Percentiles rank a stretch among this genome's conserved stretches.
These are phyloP conservation scores for Eremophila alpestris DNA, from an alignment of 2,797 vertebrate genomes.

Conservation along the genomic window DNA sequence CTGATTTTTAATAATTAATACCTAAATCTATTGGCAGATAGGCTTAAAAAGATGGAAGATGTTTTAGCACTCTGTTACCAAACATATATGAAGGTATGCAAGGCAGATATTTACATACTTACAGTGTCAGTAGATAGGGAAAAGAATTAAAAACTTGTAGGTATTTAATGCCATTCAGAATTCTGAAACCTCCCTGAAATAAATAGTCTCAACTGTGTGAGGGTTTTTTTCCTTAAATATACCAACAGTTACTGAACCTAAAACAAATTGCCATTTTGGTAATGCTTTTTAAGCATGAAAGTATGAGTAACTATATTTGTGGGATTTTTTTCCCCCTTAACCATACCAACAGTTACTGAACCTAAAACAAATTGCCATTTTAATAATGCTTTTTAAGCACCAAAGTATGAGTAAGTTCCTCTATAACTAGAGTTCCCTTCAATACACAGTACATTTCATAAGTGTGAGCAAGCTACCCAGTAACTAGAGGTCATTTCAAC, in stretches of 20 bases:
- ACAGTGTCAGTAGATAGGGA: background rate
- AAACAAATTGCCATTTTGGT: background rate
- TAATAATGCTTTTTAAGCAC: background rate
- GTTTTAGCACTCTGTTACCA: background rate
- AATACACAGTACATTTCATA: background rate
- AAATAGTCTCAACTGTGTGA: background rate
- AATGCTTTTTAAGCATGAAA: background rate
- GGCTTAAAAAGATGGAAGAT: background rate
- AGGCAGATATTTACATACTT: background rate
- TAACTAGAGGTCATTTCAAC: background rate
- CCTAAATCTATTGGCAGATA: background rate
- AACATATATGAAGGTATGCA: background rate
- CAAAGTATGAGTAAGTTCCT: background rate
- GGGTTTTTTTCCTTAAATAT: background rate
- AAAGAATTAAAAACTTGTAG: background rate
- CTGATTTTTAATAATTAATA: background rate
- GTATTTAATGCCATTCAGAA: background rate
- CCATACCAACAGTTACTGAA: background rate
- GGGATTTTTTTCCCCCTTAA: background rate
- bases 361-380: background rate
- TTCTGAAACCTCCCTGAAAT: background rate
- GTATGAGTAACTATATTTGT: background rate
- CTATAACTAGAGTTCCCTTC: background rate
- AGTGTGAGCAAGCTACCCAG: background rate
- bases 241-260: background rate